phyloP scores from a whole-genome alignment of 2,113 vertebrate species.

The Speoplatyrhinus poulsoni region DNA sequence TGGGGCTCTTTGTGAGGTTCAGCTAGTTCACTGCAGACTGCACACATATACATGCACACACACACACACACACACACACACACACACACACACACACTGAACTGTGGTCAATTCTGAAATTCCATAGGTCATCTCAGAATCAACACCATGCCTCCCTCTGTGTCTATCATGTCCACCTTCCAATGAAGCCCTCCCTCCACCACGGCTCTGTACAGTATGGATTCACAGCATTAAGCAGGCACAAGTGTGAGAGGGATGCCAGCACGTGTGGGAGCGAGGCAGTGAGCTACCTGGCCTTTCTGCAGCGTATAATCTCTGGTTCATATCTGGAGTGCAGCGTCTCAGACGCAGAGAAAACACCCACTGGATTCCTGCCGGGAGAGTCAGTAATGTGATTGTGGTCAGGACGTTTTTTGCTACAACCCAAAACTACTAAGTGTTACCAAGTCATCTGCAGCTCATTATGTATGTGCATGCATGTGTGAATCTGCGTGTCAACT shows the following conservation, averaged over 20 bases:
- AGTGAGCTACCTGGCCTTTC: conserved; percentile 39
- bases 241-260: conserved; percentile 62
- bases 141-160: conserved; percentile 30
- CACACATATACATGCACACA: conserved; percentile 23
- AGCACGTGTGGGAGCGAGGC: conserved; percentile 22
- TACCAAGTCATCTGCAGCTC: conserved; percentile 56
- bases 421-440: conserved; percentile 46
- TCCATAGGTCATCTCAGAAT: not conserved
- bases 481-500: conserved; percentile 7
- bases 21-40: conserved; percentile 62
- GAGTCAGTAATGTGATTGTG: conserved; percentile 59
- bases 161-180: conserved; percentile 44
- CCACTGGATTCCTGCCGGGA: conserved; percentile 58
- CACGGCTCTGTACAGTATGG: conserved; percentile 32
- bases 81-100: conserved; percentile 4
- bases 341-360: conserved; percentile 46
- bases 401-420: conserved; percentile 24
- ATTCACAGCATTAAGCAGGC: conserved; percentile 56
- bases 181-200: conserved; percentile 39
- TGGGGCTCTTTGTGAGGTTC: conserved; percentile 41
- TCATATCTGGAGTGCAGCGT: conserved; percentile 27
- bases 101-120: not conserved
- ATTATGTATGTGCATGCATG: conserved; percentile 29
- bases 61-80: not conserved
- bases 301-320: conserved; percentile 37